A percentile compares a stretch with the other conserved stretches of the same genome.
These are phyloP conservation scores for Euleptes europaea DNA, from an alignment of 2,113 vertebrate species.

Conservation along the genomic window DNA sequence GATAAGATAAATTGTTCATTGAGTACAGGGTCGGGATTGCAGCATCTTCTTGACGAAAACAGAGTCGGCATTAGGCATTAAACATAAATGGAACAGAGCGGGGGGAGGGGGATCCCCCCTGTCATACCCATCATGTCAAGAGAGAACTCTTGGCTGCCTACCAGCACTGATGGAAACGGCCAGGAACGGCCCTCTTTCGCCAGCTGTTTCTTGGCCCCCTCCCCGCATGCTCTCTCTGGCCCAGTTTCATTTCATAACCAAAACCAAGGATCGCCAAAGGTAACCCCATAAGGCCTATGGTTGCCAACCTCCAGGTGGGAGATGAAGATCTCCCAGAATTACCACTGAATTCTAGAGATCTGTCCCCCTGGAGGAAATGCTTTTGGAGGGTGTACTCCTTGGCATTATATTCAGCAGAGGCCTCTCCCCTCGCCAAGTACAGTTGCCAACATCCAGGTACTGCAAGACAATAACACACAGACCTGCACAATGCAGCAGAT, in stretches of 20 bases:
- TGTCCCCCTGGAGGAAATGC: too few species aligned
- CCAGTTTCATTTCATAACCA: background rate
- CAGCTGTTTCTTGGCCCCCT: slow-evolving; percentile 14
- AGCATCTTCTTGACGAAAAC: slow-evolving; percentile 61
- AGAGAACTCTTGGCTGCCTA: slow-evolving; percentile 27
- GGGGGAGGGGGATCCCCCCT: slow-evolving; percentile 38
- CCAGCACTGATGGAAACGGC: slow-evolving; percentile 44
- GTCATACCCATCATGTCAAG: slow-evolving; percentile 45
- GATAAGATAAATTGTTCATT: slow-evolving; percentile 65
- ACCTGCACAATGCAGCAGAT: too few species aligned
- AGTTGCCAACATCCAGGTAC: too few species aligned
- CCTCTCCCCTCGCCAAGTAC: too few species aligned
- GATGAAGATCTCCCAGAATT: too few species aligned
- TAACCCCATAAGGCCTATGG: too few species aligned
- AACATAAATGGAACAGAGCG: slow-evolving; percentile 60
- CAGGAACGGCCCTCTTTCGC: background rate
- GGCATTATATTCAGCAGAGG: too few species aligned
- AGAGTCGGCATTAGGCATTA: slow-evolving; percentile 44
- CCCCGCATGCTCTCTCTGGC: background rate
- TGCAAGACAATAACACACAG: too few species aligned
- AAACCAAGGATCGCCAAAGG: background rate
- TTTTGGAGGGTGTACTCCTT: too few species aligned
- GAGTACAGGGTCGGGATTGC: slow-evolving; percentile 49
- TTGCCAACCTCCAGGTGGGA: too few species aligned
- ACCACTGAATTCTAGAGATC: too few species aligned